These are phyloP conservation scores for Gari tellinella DNA, from an alignment of 2,888 invertebrate species.

Conservation along the genomic window DNA sequence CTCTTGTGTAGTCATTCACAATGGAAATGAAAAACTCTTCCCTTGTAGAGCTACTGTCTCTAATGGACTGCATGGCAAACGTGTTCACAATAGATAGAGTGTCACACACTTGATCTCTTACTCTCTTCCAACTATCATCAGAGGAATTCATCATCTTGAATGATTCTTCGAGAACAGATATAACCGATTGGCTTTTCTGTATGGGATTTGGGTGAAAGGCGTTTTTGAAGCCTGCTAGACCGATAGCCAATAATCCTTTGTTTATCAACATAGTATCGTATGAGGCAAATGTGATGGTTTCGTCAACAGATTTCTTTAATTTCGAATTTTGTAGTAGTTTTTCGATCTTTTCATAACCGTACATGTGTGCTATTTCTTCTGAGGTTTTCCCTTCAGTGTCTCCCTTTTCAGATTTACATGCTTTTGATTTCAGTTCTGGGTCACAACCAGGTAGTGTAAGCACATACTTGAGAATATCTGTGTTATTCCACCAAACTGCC, in stretches of 20 bases:
- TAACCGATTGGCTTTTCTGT: slow-evolving; percentile 36
- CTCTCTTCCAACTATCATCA: slow-evolving; percentile 41
- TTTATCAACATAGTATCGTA: too few species aligned
- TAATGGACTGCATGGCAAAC: slow-evolving; percentile 12
- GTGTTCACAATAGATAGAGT: slow-evolving; percentile 39
- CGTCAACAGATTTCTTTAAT: too few species aligned
- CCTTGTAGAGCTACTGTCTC: slow-evolving; percentile 31
- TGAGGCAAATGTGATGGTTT: too few species aligned
- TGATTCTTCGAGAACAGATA: slow-evolving; percentile 41
- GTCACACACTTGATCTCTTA: slow-evolving; percentile 54
- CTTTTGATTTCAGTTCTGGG: slow-evolving; percentile 41
- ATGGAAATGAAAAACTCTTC: slow-evolving; percentile 41
- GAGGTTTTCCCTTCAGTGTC: slow-evolving; percentile 37
- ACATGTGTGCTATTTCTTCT: slow-evolving; percentile 45
- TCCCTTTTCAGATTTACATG: slow-evolving; percentile 52
- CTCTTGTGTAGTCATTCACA: slow-evolving; percentile 52
- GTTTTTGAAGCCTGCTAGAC: slow-evolving; percentile 56
- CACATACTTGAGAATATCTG: slow-evolving; percentile 31
- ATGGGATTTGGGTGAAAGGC: slow-evolving; percentile 47
- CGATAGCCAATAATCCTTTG: slow-evolving; percentile 40
- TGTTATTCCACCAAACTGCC: slow-evolving; percentile 54
- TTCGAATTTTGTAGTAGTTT: slow-evolving; percentile 23
- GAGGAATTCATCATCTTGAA: slow-evolving; percentile 36
- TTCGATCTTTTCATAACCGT: slow-evolving; percentile 24
- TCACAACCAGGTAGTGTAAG: slow-evolving; percentile 45